Evolutionary conservation across 2,888 invertebrate genomes (phyloP).

Genomic region (Phengaris alcon): DNA sequence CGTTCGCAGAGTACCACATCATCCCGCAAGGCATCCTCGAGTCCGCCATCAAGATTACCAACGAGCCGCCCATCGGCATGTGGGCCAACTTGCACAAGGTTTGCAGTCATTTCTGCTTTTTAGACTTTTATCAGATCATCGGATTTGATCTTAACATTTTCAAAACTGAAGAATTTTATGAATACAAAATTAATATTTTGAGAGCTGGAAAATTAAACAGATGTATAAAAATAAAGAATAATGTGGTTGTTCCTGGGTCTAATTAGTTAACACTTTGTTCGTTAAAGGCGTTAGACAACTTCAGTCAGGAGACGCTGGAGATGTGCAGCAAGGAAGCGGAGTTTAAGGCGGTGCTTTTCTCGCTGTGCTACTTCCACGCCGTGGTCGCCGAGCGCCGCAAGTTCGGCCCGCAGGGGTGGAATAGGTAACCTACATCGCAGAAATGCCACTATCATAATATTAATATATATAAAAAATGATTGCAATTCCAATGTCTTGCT

Average conservation of each 20-base stretch:
- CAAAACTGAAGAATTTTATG: background rate
- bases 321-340: slow-evolving; percentile 96
- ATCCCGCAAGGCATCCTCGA: slow-evolving; percentile 93
- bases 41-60: slow-evolving; percentile 96
- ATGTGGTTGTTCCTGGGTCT: background rate
- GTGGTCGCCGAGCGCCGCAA: slow-evolving; percentile 95
- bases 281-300: slow-evolving; percentile 88
- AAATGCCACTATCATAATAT: too few species aligned
- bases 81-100: slow-evolving; percentile 94
- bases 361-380: slow-evolving; percentile 96
- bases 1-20: slow-evolving; percentile 82
- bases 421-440: slow-evolving; percentile 66
- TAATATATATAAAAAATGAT: too few species aligned
- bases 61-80: slow-evolving; percentile 97
- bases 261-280: background rate
- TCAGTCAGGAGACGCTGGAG: slow-evolving; percentile 94
- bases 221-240: too few species aligned
- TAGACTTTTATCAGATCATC: too few species aligned
- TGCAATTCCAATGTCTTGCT: too few species aligned
- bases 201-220: too few species aligned
- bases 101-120: slow-evolving; percentile 24
- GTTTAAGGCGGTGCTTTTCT: slow-evolving; percentile 93
- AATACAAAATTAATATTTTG: too few species aligned
- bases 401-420: slow-evolving; percentile 97
- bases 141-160: too few species aligned